Conservation (phyloP, 2,888 invertebrate species). For the Agrotis exclamationis region DNA sequence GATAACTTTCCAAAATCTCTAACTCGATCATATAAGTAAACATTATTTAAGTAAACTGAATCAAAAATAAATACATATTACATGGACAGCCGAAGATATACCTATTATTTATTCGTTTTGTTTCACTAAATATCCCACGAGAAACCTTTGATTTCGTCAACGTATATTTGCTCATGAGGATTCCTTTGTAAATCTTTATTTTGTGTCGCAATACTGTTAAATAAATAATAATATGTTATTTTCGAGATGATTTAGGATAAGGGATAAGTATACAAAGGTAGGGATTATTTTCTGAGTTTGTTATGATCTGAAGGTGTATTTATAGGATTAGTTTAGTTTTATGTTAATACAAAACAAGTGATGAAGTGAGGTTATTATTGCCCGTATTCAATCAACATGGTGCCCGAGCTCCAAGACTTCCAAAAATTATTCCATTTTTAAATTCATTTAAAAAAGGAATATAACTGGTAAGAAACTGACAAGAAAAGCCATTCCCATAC, state of each 20-base stretch:
- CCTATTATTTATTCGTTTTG: conserved; percentile 32
- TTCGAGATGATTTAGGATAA: conserved; percentile 8
- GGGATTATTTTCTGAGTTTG: neutral
- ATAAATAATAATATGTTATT: conserved; percentile 52
- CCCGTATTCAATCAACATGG: too few species aligned
- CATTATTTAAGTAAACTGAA: conserved; percentile 9
- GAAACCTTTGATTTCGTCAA: conserved; percentile 45
- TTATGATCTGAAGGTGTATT: neutral
- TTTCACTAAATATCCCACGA: conserved; percentile 9
- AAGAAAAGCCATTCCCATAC: too few species aligned
- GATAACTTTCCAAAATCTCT: neutral
- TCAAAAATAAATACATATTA: conserved; percentile 8
- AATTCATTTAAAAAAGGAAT: too few species aligned
- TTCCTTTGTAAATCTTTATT: conserved; percentile 37
- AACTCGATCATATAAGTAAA: neutral
- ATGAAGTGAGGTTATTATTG: too few species aligned
- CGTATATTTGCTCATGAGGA: conserved; percentile 28
- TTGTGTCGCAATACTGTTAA: conserved; percentile 21
- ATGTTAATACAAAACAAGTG: too few species aligned
- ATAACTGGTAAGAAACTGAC: too few species aligned
- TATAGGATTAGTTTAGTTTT: too few species aligned
- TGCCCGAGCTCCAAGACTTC: too few species aligned
- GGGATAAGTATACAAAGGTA: conserved; percentile 7
- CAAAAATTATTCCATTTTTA: too few species aligned
- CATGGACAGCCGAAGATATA: conserved; percentile 18